These are phyloP conservation scores for Neolamprologus falcicula DNA, from an alignment of 2,113 vertebrate species.

Conservation along the genomic window DNA sequence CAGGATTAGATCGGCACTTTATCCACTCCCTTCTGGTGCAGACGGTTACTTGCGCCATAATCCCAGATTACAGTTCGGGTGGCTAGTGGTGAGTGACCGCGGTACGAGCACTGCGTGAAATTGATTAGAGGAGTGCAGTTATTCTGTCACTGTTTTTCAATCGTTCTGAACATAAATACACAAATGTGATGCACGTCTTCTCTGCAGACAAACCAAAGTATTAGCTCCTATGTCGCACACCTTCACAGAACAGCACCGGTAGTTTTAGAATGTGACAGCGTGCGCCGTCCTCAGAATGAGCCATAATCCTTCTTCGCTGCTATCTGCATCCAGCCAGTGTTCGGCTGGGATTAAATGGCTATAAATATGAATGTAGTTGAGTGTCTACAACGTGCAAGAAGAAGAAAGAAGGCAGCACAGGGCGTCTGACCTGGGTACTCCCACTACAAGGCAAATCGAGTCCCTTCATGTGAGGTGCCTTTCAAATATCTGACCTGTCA, in stretches of 20 bases:
- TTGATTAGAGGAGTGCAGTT: not conserved
- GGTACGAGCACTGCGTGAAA: not conserved
- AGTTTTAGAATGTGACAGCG: not conserved
- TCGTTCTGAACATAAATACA: not conserved
- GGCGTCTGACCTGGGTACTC: not conserved
- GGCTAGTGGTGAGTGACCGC: not conserved
- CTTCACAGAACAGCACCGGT: not conserved
- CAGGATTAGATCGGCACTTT: conserved; percentile 36
- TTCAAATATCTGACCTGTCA: not conserved
- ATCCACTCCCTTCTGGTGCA: conserved; percentile 11
- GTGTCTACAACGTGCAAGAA: not conserved
- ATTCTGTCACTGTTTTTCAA: not conserved
- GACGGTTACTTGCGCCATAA: conserved; percentile 23
- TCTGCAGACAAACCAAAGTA: not conserved
- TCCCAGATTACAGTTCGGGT: conserved; percentile 58
- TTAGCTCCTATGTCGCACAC: not conserved
- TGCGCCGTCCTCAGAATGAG: not conserved
- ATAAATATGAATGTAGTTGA: not conserved
- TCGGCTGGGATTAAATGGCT: conserved; percentile 7
- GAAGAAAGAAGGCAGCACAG: not conserved
- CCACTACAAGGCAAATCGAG: not conserved
- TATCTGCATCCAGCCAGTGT: not conserved
- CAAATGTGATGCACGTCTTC: not conserved
- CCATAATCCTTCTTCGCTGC: not conserved
- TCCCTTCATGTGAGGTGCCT: not conserved